These are phyloP conservation scores for Pampus argenteus DNA, from an alignment of 2,797 vertebrate species.

Conservation along the genomic window DNA sequence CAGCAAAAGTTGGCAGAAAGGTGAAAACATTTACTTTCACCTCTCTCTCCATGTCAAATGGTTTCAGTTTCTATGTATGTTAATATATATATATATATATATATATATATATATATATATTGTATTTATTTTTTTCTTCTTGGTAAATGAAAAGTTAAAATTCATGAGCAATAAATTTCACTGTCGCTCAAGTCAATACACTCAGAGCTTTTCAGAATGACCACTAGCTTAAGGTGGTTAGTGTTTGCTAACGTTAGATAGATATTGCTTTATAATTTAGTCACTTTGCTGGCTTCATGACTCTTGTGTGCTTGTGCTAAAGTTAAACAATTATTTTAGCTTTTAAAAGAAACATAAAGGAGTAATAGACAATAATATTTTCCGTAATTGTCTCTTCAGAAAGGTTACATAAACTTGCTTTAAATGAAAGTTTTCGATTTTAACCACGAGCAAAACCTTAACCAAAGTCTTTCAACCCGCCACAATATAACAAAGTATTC, in stretches of 20 bases:
- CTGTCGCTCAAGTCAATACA: not conserved
- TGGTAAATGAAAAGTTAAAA: not conserved
- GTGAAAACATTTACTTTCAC: not conserved
- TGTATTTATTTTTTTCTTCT: no score
- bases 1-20: not conserved
- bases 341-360: not conserved
- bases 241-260: not conserved
- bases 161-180: not conserved
- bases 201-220: not conserved
- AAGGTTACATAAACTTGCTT: not conserved
- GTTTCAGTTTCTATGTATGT: no score
- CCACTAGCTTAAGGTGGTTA: not conserved
- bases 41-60: not conserved
- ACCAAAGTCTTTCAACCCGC: not conserved
- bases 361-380: not conserved
- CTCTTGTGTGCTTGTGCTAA: not conserved
- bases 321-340: not conserved
- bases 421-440: no score
- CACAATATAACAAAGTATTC: not conserved
- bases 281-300: not conserved
- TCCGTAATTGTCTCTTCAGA: not conserved
- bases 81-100: no score
- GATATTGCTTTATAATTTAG: not conserved
- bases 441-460: no score
- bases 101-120: no score